phyloP scores from a whole-genome alignment of 2,797 vertebrate genomes.

The Sibirionetta formosa region DNA sequence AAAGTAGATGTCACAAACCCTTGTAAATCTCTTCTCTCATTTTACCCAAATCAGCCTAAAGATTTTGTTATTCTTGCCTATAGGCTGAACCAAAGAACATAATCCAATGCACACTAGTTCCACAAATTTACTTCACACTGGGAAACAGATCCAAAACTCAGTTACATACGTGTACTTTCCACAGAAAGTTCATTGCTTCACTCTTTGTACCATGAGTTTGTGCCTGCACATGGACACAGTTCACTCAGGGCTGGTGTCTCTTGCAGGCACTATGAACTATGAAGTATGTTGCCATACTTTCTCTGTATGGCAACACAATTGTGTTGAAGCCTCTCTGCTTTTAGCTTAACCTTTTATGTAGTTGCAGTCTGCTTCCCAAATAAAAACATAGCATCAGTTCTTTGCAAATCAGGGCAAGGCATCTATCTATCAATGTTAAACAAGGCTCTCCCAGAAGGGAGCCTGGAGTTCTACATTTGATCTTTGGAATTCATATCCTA shows the following conservation, averaged over 20 bases:
- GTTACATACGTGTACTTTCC: not conserved
- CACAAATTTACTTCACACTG: not conserved
- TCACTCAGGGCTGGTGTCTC: not conserved
- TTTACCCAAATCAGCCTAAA: not conserved
- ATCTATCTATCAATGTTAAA: not conserved
- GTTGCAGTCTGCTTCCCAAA: not conserved
- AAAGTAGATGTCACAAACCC: not conserved
- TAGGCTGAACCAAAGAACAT: not conserved
- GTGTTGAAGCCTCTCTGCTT: not conserved
- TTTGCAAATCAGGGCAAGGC: not conserved
- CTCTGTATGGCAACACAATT: not conserved
- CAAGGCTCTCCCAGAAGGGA: not conserved
- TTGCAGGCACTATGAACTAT: not conserved
- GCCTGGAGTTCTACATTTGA: not conserved
- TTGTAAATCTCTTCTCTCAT: not conserved
- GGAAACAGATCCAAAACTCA: not conserved
- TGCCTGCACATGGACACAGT: not conserved
- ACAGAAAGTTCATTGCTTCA: not conserved
- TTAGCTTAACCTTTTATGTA: not conserved
- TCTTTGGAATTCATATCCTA: not conserved
- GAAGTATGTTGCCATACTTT: too few relatives aligned
- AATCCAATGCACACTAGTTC: not conserved
- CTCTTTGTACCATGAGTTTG: not conserved
- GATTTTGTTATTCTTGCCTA: not conserved
- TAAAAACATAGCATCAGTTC: not conserved